phyloP scores from a whole-genome alignment of 2,888 invertebrate genomes.

The Ditylenchus weischeri region DNA sequence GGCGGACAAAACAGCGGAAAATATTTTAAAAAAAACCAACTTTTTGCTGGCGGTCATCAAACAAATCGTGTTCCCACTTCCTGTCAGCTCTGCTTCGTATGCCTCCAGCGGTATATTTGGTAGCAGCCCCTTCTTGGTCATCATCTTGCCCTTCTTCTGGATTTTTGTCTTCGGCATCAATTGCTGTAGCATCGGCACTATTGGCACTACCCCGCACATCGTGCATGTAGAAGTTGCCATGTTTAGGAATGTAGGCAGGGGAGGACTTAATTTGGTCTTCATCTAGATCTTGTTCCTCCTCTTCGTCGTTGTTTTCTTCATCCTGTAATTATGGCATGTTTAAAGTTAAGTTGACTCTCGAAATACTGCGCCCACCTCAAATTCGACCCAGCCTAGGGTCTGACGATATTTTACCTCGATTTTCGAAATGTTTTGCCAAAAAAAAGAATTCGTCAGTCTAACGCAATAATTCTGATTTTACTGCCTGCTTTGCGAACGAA shows the following conservation, averaged over 20 bases:
- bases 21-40: no score
- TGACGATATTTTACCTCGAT: no score
- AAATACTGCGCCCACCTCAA: no score
- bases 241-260: conserved; percentile 37
- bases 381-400: no score
- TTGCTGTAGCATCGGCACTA: neutral
- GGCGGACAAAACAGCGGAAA: no score
- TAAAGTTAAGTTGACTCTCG: neutral
- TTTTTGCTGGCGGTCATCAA: conserved; percentile 73
- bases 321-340: neutral
- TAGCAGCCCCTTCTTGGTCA: neutral
- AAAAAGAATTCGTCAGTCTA: no score
- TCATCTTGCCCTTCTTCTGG: conserved; percentile 20
- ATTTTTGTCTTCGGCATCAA: conserved; percentile 20
- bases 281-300: conserved; percentile 17
- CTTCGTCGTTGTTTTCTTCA: conserved; percentile 7
- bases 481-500: no score
- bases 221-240: conserved; percentile 40
- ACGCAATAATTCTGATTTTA: no score
- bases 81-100: conserved; percentile 29
- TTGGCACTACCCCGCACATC: conserved; percentile 25
- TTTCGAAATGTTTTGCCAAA: no score
- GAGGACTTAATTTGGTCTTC: conserved; percentile 34
- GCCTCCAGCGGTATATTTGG: neutral
- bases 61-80: conserved; percentile 81